Conservation (phyloP, 2,888 invertebrate genomes). For the Diplazon laetatorius region DNA sequence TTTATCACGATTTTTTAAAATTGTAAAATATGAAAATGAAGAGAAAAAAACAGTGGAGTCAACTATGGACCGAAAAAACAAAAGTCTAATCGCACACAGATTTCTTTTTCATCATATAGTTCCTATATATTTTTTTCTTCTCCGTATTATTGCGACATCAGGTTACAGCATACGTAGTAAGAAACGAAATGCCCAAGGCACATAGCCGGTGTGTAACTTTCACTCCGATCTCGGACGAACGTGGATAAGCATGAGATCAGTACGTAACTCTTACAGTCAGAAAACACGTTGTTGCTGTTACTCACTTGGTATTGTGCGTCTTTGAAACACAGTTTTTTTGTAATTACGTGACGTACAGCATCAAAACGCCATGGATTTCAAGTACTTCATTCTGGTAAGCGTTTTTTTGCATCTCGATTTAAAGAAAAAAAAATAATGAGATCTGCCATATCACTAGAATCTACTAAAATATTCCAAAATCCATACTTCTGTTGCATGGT, state of each 20-base stretch:
- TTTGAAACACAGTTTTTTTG: neutral
- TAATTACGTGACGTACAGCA: neutral
- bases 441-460: too few relatives aligned
- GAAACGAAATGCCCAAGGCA: slow-evolving; percentile 26
- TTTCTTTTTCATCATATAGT: too few relatives aligned
- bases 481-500: too few relatives aligned
- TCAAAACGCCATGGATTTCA: slow-evolving; percentile 5
- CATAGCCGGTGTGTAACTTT: slow-evolving; percentile 55
- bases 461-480: too few relatives aligned
- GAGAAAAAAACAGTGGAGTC: too few relatives aligned
- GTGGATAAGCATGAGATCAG: slow-evolving; percentile 18
- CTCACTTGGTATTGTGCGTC: neutral
- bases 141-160: neutral
- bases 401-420: neutral
- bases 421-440: neutral
- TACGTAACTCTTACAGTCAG: neutral
- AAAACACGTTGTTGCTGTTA: neutral
- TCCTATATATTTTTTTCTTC: neutral
- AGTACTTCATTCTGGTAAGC: slow-evolving; percentile 32
- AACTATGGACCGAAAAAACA: too few relatives aligned
- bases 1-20: too few relatives aligned
- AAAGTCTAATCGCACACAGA: too few relatives aligned
- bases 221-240: slow-evolving; percentile 48
- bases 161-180: neutral
- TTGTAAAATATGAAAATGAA: too few relatives aligned